Evolutionary conservation across 2,888 invertebrate genomes (phyloP).

Genomic region (Eumacrocentrus americanus): DNA sequence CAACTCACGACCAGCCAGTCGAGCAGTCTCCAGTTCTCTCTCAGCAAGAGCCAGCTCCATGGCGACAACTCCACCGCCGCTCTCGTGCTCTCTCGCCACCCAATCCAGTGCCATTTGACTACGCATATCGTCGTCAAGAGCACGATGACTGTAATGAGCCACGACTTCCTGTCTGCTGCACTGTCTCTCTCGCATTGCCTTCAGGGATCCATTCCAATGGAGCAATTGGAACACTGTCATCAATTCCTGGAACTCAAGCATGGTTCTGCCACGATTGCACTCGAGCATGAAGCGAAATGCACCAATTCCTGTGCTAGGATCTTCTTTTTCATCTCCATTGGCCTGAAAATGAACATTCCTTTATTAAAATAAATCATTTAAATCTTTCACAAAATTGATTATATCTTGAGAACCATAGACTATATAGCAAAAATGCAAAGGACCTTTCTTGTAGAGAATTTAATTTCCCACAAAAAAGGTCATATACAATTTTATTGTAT

Average conservation of each 20-base stretch:
- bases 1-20: slow-evolving; percentile 87
- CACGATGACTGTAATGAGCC: slow-evolving; percentile 90
- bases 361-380: neutral
- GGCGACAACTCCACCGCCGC: slow-evolving; percentile 72
- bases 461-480: too few species aligned
- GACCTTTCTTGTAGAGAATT: too few species aligned
- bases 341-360: slow-evolving; percentile 60
- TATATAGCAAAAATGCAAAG: too few species aligned
- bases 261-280: slow-evolving; percentile 76
- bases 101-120: slow-evolving; percentile 96
- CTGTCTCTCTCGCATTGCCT: slow-evolving; percentile 93
- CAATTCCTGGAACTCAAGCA: slow-evolving; percentile 94
- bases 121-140: slow-evolving; percentile 93
- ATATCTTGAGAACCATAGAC: too few species aligned
- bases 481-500: too few species aligned
- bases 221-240: slow-evolving; percentile 97
- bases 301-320: slow-evolving; percentile 78
- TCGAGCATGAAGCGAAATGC: slow-evolving; percentile 73
- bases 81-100: slow-evolving; percentile 83
- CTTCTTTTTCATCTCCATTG: slow-evolving; percentile 63
- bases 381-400: too few species aligned
- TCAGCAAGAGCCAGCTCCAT: slow-evolving; percentile 85
- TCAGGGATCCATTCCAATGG: slow-evolving; percentile 96
- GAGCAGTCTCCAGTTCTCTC: slow-evolving; percentile 82
- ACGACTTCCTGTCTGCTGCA: slow-evolving; percentile 93